phyloP scores from a whole-genome alignment of 2,888 invertebrate genomes.

The Amphipoea oculea region DNA sequence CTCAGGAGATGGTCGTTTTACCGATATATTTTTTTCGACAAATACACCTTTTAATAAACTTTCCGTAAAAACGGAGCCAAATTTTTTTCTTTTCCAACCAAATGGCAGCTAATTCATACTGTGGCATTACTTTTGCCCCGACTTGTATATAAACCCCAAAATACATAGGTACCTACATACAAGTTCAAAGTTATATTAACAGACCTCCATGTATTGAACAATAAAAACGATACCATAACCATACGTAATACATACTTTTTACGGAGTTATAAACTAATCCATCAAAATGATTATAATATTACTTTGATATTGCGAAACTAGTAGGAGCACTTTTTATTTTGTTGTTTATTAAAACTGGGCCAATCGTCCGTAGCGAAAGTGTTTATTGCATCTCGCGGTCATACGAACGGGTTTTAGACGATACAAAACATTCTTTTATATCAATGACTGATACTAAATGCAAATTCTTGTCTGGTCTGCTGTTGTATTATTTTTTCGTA shows the following conservation, averaged over 20 bases:
- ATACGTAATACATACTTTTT: not conserved
- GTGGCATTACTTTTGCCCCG: not conserved
- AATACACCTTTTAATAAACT: not conserved
- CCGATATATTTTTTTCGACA: too few relatives aligned
- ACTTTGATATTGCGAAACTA: slow-evolving; percentile 14
- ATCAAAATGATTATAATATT: not conserved
- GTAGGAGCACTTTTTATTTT: slow-evolving; percentile 42
- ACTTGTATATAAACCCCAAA: not conserved
- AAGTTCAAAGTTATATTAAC: not conserved
- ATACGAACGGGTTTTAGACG: slow-evolving; percentile 13
- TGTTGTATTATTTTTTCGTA: not conserved
- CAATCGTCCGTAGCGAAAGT: slow-evolving; percentile 44
- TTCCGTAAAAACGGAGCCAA: not conserved
- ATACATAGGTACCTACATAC: not conserved
- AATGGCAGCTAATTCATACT: not conserved
- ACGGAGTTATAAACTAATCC: not conserved
- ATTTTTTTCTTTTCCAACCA: not conserved
- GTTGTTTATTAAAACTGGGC: slow-evolving; percentile 8
- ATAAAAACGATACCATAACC: not conserved
- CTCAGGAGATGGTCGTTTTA: too few relatives aligned
- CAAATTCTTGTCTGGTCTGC: not conserved
- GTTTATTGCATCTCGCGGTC: slow-evolving; percentile 8
- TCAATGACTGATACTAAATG: not conserved
- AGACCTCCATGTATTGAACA: not conserved
- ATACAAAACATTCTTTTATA: slow-evolving; percentile 1